phyloP scores from a whole-genome alignment of 2,888 invertebrate genomes.

The Nymphalis polychloros region DNA sequence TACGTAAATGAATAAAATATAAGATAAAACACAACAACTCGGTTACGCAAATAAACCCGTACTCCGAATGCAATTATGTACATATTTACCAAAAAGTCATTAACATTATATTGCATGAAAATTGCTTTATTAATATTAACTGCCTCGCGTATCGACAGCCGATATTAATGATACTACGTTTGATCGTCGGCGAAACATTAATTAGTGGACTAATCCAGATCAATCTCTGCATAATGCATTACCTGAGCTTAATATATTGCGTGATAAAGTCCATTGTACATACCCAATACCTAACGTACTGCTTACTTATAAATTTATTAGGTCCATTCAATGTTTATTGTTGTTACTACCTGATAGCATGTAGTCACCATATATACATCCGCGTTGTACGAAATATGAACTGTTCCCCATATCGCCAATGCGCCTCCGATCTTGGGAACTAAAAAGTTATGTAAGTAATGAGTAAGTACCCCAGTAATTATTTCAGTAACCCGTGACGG shows the following conservation, averaged over 20 bases:
- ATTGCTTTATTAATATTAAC: slow-evolving; percentile 15
- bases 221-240: slow-evolving; percentile 22
- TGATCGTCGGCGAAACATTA: slow-evolving; percentile 12
- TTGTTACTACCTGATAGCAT: no score
- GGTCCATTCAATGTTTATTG: not conserved
- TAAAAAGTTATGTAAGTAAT: no score
- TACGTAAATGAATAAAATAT: not conserved
- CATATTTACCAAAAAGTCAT: slow-evolving; percentile 12
- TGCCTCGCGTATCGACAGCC: slow-evolving; percentile 9
- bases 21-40: not conserved
- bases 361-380: no score
- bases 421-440: no score
- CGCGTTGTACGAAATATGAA: no score
- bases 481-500: no score
- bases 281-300: not conserved
- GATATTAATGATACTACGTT: not conserved
- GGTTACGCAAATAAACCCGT: not conserved
- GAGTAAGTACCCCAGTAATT: no score
- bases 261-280: not conserved
- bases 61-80: not conserved
- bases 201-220: slow-evolving; percentile 18
- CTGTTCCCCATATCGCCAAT: no score
- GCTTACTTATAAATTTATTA: not conserved
- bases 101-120: slow-evolving; percentile 10
- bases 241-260: not conserved